Base-by-base conservation (phyloP, 2,113 vertebrate genomes). In the Acrocephalus arundinaceus region DNA sequence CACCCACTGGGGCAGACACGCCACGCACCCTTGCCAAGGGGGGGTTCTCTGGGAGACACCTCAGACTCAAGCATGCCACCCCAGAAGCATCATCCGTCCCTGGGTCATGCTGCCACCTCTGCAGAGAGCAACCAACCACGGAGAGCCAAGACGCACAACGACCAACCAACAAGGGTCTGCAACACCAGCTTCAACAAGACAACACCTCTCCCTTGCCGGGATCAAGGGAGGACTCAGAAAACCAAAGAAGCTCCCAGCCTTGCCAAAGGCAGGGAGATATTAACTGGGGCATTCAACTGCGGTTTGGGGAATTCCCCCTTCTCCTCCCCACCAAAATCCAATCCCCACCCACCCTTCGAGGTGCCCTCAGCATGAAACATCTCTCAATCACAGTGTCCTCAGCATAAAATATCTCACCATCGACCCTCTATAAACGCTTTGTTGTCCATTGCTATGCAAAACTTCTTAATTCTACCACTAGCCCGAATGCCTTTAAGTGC, bases 381-480 rank as follows among this genome's bases (percentile, higher is more conserved):
- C 81, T 58, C 63, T 46, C 28, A 68, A 86, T 3, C 5, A 10
- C 45, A n/a, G 43, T n/a, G 31, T 35, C 82, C 90, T 66, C 75
- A 83, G 58, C 84, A 59, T 0, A 16, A 87, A 87, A 30, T 3
- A 77, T 54, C 87, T 48, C 39, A 9, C 12, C 68, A 88, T 1
- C 6, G 7, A 70, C 33, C 71, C 82, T 80, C 65, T 2, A 58
- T 0, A 85, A 80, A 77, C 0, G 2, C 85, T 95, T 74, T 74
- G 63, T 31, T 90, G 90, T 54, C 75, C 85, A 85, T 1, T 10
- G 41, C 94, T 45, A 83, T 16, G 75, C 65, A 87, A 92, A 95
- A 88, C 84, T 71, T 31, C 87, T 87, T 33, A 55, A 74, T 83
- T 61, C 89, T 89, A 93, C 77, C 93, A 92, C 80, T 20, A 92